A percentile compares a stretch with the other conserved stretches of the same genome.
Conservation (phyloP, 2,113 vertebrate species). For the Embiotoca jacksoni region DNA sequence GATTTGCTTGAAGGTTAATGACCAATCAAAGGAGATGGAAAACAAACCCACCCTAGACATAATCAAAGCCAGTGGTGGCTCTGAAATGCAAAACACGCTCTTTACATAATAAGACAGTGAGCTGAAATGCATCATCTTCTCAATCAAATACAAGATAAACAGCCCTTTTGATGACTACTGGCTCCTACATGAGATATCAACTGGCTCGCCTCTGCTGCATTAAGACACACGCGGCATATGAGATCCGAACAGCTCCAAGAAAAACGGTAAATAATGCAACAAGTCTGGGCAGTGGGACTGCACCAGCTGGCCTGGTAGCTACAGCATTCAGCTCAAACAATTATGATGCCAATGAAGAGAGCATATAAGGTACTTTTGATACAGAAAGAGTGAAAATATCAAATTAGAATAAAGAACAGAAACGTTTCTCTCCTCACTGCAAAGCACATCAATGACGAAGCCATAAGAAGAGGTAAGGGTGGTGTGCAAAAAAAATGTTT, state of each 20-base stretch:
- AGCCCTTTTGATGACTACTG: background rate
- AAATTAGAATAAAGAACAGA: too few relatives aligned
- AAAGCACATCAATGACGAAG: too few relatives aligned
- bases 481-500: too few relatives aligned
- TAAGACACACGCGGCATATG: background rate
- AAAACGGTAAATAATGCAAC: conserved; percentile 31
- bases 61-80: conserved; percentile 43
- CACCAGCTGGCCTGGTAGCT: background rate
- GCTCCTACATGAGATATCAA: conserved; percentile 13
- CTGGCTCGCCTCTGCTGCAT: conserved; percentile 2
- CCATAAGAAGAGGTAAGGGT: too few relatives aligned
- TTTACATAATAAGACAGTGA: conserved; percentile 40
- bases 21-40: conserved; percentile 56
- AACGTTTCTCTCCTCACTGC: too few relatives aligned
- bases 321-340: background rate
- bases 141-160: conserved; percentile 40
- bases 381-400: too few relatives aligned
- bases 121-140: conserved; percentile 38
- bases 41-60: conserved; percentile 45
- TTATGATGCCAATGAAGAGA: background rate
- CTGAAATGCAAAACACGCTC: conserved; percentile 16
- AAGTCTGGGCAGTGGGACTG: background rate
- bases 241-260: conserved; percentile 6
- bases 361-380: background rate
- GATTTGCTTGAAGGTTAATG: conserved; percentile 61